Evolutionary conservation across 2,888 invertebrate genomes (phyloP), one percentile per base, ranked within the genome.

Genomic region (Eupithecia dodoneata): DNA sequence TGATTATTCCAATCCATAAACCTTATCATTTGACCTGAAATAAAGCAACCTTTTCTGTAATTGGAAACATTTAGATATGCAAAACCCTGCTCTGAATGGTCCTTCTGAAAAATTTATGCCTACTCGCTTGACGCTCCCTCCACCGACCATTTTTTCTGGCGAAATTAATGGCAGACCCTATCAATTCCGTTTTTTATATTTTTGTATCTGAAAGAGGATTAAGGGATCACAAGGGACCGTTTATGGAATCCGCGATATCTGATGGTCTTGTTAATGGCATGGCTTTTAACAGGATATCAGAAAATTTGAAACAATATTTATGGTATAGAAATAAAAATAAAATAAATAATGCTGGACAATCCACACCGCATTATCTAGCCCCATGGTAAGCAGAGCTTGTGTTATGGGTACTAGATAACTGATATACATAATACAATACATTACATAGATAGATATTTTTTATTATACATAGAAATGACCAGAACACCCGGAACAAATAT

Each of bases 51-150:
- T 87, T 88, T 88, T 86, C 85, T 83, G 89, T 92, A 92, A 91
- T 91, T 91, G 90, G 88, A 89, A 89, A 90, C 88, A 90, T 91
- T 90, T 87, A 88, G 90, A 91, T 90, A 92, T 91, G 91, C 91
- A 92, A 91, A 92, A 91, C 91, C 89, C 86, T 84, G 86, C 81
- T 86, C 81, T 84, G 88, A 90, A 91, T 88, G 89, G 90, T 85
- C 86, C 82, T 83, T 83, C 88, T 90, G 90, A 88, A 91, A 93
- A 91, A 92, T 91, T 87, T 92, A 92, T 90, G 87, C 83, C 81
- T 84, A 82, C 85, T 81, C 88, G 86, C 89, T 91, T 92, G 91
- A 91, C 89, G 87, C 83, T 76, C 78, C 80, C 76, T 79, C 74
- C 72, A 80, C 72, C 73, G 18, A 71, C 76, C 72, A 78, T 82